A percentile compares a stretch with the other conserved stretches of the same genome.
phyloP scores from a whole-genome alignment of 2,113 vertebrate species.

The Pelusios castaneus region DNA sequence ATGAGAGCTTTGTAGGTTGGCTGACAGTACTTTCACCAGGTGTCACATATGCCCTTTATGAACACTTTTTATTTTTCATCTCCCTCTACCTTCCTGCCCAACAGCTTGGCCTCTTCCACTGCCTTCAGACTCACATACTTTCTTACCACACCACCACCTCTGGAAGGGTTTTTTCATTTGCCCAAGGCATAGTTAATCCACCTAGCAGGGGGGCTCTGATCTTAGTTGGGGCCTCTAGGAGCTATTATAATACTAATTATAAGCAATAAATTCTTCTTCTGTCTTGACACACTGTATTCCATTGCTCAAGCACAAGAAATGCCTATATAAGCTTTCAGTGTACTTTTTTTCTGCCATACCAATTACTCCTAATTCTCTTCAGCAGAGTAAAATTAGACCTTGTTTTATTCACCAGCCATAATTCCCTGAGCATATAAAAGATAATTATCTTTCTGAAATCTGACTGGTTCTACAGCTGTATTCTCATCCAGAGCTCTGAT shows the following conservation, averaged over 20 bases:
- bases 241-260: no score
- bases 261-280: no score
- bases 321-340: background rate
- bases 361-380: background rate
- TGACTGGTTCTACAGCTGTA: background rate
- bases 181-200: no score
- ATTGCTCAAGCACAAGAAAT: background rate
- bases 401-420: background rate
- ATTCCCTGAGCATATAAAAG: background rate
- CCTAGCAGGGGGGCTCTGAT: no score
- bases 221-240: no score
- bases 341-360: background rate
- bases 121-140: background rate
- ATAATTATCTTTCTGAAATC: background rate
- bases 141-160: background rate
- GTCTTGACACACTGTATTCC: background rate
- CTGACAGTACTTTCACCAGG: no score
- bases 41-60: no score
- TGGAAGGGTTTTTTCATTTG: no score
- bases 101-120: background rate
- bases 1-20: no score
- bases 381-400: background rate
- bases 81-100: background rate
- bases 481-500: no score
- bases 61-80: background rate